These are phyloP conservation scores for Pocillopora grandis DNA, from an alignment of 92 coral and sea anemone species.

Conservation along the genomic window DNA sequence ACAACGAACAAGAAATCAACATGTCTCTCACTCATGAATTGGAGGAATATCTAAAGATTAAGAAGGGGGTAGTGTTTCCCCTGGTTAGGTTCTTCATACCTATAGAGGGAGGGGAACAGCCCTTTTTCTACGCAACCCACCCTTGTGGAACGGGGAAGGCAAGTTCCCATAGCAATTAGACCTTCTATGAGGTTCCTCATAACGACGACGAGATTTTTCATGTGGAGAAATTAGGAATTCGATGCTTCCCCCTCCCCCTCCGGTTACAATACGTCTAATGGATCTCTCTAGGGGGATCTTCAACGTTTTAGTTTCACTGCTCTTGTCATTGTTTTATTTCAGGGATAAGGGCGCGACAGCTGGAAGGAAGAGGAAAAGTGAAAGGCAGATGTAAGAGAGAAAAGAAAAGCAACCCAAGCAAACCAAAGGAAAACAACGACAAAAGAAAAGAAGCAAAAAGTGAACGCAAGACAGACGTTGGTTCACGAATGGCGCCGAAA, in stretches of 20 bases:
- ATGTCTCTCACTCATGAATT: not conserved
- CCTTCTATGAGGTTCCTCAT: too few relatives aligned
- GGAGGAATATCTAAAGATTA: not conserved
- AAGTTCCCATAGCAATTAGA: too few relatives aligned
- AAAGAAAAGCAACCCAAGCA: constrained; percentile 8
- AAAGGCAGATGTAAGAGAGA: not conserved
- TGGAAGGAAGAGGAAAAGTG: constrained; percentile 10
- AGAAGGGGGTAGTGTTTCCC: not conserved
- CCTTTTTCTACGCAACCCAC: too few relatives aligned
- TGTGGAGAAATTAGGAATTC: too few relatives aligned
- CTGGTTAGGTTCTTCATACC: too few relatives aligned
- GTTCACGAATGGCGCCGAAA: too few relatives aligned
- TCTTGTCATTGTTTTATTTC: not conserved
- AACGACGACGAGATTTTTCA: too few relatives aligned
- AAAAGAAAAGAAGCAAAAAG: constrained; percentile 16
- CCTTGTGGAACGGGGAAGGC: too few relatives aligned
- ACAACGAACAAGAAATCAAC: not conserved
- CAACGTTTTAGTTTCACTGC: not conserved
- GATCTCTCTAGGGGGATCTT: not conserved
- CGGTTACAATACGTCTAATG: not conserved
- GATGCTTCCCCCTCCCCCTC: not conserved
- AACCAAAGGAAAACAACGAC: not conserved
- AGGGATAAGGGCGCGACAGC: constrained; percentile 12
- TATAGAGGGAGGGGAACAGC: too few relatives aligned
- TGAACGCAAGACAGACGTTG: not conserved